Evolutionary conservation across 2,888 invertebrate species (phyloP).

Genomic region (Anaspis maculata): DNA sequence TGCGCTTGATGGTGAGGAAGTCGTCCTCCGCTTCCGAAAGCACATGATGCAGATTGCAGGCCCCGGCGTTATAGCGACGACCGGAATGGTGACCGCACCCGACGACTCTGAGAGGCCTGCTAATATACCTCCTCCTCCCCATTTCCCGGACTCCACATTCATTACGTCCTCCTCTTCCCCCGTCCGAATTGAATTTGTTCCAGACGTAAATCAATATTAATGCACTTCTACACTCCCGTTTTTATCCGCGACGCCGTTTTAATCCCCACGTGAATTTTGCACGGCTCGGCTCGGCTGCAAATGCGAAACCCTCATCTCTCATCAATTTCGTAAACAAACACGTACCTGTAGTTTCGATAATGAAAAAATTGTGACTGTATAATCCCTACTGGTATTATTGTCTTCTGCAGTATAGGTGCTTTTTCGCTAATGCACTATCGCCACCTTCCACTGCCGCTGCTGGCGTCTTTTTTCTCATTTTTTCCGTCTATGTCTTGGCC

Average conservation of each 20-base stretch:
- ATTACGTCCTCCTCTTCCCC: too few species aligned
- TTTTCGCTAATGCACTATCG: too few species aligned
- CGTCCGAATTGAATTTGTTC: constrained; percentile 12
- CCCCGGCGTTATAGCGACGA: constrained; percentile 4
- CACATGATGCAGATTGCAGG: constrained; percentile 5
- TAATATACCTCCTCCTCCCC: neutral
- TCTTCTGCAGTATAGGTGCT: too few species aligned
- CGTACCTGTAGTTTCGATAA: too few species aligned
- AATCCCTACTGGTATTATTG: too few species aligned
- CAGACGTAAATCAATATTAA: constrained; percentile 13
- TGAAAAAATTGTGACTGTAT: too few species aligned
- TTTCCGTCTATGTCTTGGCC: too few species aligned
- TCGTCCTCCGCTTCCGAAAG: constrained; percentile 6
- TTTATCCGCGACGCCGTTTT: constrained; percentile 4
- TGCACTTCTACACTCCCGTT: constrained; percentile 8
- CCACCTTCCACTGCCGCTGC: too few species aligned
- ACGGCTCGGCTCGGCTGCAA: too few species aligned
- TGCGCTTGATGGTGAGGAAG: constrained; percentile 4
- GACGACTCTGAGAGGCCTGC: neutral
- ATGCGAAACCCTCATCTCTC: too few species aligned
- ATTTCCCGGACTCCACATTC: constrained; percentile 4
- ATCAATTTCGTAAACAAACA: too few species aligned
- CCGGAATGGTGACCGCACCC: constrained; percentile 2
- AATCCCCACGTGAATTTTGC: constrained; percentile 3
- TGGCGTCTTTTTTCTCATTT: too few species aligned